phyloP scores from a whole-genome alignment of 1,140 invertebrate genomes.

The Halesus radiatus region DNA sequence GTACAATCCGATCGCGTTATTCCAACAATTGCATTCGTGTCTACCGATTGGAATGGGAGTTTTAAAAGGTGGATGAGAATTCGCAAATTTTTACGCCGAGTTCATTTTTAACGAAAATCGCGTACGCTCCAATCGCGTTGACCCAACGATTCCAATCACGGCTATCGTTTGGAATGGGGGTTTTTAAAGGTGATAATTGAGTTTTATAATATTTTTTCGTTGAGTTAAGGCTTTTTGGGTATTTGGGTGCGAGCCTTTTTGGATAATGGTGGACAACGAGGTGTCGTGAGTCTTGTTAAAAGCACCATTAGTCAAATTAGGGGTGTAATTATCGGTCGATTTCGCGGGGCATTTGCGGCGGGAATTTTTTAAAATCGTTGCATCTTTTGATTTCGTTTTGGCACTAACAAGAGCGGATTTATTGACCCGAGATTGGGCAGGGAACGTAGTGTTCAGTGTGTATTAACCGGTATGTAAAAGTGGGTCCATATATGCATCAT shows the following conservation, averaged over 20 bases:
- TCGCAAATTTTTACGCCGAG: no score
- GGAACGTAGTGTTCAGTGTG: no score
- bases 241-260: background rate
- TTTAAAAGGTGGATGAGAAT: no score
- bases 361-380: slow-evolving; percentile 1
- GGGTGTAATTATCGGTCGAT: slow-evolving; percentile 44
- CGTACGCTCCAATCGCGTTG: no score
- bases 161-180: background rate
- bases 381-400: slow-evolving; percentile 42
- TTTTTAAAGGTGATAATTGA: background rate
- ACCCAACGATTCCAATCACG: no score
- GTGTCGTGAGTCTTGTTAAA: slow-evolving; percentile 49
- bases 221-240: no score
- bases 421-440: slow-evolving; percentile 32
- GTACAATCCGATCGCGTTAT: background rate
- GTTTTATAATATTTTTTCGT: no score
- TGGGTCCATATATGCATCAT: no score
- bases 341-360: background rate
- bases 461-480: no score
- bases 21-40: no score
- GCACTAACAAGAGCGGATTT: slow-evolving; percentile 46
- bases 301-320: slow-evolving; percentile 52
- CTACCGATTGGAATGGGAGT: no score
- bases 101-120: background rate
- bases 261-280: slow-evolving; percentile 10